Evolutionary conservation across 2,113 vertebrate genomes (phyloP), one percentile per base, ranked within the genome.

Genomic region (Takifugu flavidus): DNA sequence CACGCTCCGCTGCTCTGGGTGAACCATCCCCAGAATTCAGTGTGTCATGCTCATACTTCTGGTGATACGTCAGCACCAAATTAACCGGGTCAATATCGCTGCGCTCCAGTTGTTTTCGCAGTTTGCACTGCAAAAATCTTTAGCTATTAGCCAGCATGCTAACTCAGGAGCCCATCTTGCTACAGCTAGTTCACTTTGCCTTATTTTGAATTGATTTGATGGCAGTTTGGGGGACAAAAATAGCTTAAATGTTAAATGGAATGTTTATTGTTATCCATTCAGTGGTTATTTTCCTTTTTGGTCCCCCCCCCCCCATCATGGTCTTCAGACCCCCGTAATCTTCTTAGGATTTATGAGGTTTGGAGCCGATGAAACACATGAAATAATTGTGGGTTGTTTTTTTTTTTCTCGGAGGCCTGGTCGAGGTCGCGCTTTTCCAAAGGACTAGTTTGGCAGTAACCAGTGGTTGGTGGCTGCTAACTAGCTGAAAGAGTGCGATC

Each of bases 51-150:
- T 65, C 67, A 69, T 77, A 44, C 72, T 67, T 78, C 65, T 75
- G 75, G 53, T 72, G 59, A 20, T 58, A 67, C 73, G 70, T 80
- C 77, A 80, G 77, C 72, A 75, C 65, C 77, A 80, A 39, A 78
- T 84, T 79, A 86, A 77, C 72, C 73, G 77, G 68, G 75, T 84
- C 79, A 84, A 79, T 80, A 75, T 77, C 69, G 43, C 65, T 72
- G 62, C 65, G 73, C 67, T 85, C 73, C 70, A 70, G 62, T 79
- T 77, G 72, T 63, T 20, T 74, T 49, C 66, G 59, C 20, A 20
- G 20, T 20, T 20, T 20, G 20, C 4, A 31, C 25, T 50, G 0
- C 20, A 28, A 59, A 53, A 43, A 64, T 50, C 3, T 46, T 39
- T 10, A 68, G 27, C 14, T 29, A 47, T 61, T 47, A 55, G 56